phyloP scores from a whole-genome alignment of 2,888 invertebrate genomes.

The Aphodius granarius region DNA sequence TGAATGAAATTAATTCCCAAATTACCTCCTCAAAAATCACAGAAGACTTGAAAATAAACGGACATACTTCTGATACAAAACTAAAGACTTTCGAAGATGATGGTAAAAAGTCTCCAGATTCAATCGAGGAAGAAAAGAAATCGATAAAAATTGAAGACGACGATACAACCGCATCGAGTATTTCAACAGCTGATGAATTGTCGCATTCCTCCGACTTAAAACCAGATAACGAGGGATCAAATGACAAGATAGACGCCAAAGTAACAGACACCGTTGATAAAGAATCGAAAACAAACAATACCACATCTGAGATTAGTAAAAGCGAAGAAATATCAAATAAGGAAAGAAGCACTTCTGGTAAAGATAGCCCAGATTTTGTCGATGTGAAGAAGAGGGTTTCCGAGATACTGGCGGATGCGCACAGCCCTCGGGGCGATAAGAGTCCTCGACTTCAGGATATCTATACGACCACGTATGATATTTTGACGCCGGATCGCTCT shows the following conservation, averaged over 20 bases:
- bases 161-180: background rate
- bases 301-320: background rate
- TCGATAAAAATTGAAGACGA: background rate
- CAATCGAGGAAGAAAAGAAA: background rate
- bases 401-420: conserved; percentile 49
- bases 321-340: too few species aligned
- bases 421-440: conserved; percentile 42
- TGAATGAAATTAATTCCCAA: background rate
- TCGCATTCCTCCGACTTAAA: background rate
- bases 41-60: background rate
- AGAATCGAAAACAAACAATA: background rate
- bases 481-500: conserved; percentile 40
- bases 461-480: conserved; percentile 50
- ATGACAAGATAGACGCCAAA: background rate
- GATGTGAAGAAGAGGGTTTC: conserved; percentile 49
- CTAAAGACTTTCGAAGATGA: too few species aligned
- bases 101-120: background rate
- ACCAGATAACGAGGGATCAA: background rate
- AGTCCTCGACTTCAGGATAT: conserved; percentile 50
- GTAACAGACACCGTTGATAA: background rate
- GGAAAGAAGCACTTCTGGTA: background rate
- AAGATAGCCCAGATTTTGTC: conserved; percentile 7
- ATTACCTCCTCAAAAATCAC: background rate
- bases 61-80: background rate
- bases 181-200: background rate